Evolutionary conservation across 2,797 vertebrate genomes (phyloP).

Genomic region (Ctenochaetus hawaiiensis): DNA sequence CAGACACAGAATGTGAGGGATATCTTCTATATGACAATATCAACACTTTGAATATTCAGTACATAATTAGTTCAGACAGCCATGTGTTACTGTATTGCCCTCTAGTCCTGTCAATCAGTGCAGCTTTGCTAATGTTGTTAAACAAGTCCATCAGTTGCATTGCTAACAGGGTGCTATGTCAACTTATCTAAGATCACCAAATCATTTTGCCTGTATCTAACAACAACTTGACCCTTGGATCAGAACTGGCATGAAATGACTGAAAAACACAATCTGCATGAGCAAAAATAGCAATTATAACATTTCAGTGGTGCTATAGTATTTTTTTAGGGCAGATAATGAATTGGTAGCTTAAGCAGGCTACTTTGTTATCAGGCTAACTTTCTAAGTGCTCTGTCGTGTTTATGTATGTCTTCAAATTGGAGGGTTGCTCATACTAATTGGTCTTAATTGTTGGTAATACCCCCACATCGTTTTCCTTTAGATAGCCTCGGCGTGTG

Average conservation of each 20-base stretch:
- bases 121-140: no score
- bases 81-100: no score
- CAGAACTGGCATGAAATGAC: not conserved
- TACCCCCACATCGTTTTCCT: constrained; percentile 80
- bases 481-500: constrained; percentile 76
- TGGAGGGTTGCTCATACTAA: constrained; percentile 78
- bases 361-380: constrained; percentile 18
- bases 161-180: not conserved
- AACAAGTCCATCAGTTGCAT: not conserved
- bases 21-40: no score
- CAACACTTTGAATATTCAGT: no score
- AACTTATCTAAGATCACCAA: not conserved
- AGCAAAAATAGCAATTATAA: not conserved
- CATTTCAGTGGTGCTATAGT: no score
- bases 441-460: constrained; percentile 89
- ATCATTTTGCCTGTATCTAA: no score
- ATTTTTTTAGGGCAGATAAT: not conserved
- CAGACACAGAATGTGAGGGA: no score
- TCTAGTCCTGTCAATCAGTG: no score
- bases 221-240: not conserved
- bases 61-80: not conserved
- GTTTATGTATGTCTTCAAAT: constrained; percentile 67
- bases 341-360: not conserved
- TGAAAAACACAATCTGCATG: not conserved
- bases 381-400: constrained; percentile 50